phyloP scores from a whole-genome alignment of 1,140 invertebrate species.

The Lanistes nyassanus region DNA sequence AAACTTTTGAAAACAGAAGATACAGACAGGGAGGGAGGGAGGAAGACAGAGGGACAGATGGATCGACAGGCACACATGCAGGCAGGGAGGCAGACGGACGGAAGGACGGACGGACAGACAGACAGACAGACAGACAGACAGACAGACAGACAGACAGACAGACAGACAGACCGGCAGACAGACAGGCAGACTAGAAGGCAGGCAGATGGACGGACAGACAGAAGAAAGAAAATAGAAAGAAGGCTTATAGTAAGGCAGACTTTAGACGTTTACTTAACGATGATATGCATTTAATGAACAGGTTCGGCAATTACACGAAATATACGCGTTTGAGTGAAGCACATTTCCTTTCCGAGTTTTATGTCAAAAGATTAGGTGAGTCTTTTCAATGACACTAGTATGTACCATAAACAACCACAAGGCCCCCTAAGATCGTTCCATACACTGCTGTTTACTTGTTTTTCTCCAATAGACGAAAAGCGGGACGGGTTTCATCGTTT shows the following conservation, averaged over 20 bases:
- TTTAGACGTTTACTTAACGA: too few species aligned
- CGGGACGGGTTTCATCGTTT: too few species aligned
- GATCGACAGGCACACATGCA: constrained; percentile 14
- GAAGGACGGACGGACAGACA: neutral
- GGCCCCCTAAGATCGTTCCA: too few species aligned
- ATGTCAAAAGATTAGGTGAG: neutral
- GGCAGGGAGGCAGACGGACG: neutral
- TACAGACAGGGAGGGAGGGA: constrained; percentile 2
- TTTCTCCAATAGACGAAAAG: too few species aligned
- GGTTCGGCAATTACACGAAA: neutral
- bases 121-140: neutral
- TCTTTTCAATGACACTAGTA: neutral
- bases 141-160: constrained; percentile 11
- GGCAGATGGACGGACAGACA: too few species aligned
- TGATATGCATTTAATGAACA: neutral
- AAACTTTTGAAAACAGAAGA: neutral
- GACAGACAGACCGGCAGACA: too few species aligned
- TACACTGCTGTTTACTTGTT: too few species aligned
- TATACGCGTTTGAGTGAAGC: neutral
- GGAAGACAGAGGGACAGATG: neutral
- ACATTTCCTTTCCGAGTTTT: neutral
- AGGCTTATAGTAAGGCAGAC: too few species aligned
- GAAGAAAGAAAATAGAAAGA: constrained; percentile 18
- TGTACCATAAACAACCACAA: neutral
- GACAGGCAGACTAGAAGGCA: too few species aligned